phyloP scores from a whole-genome alignment of 2,113 vertebrate species.

The Dromiciops gliroides region DNA sequence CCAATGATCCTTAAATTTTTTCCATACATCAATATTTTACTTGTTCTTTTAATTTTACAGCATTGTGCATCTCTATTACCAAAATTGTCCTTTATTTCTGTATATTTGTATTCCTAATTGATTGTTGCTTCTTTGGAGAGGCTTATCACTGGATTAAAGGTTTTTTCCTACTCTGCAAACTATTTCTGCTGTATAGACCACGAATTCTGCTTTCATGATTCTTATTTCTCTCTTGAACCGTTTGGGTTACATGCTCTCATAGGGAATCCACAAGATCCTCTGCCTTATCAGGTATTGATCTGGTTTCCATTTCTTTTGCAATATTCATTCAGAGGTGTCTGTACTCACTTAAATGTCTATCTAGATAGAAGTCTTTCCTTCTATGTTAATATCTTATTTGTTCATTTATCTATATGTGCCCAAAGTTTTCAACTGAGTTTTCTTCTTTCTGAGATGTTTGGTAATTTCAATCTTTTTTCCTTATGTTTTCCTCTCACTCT shows the following conservation, averaged over 20 bases:
- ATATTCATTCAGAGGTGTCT: too few relatives aligned
- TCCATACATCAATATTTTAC: too few relatives aligned
- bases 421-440: too few relatives aligned
- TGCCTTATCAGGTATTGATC: not conserved
- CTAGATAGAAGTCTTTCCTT: too few relatives aligned
- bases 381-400: too few relatives aligned
- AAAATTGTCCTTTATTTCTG: not conserved
- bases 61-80: not conserved
- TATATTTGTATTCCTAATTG: not conserved
- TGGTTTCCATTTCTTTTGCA: not conserved
- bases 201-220: not conserved
- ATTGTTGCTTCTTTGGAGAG: not conserved
- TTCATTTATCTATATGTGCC: too few relatives aligned
- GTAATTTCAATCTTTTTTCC: too few relatives aligned
- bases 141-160: not conserved
- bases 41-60: too few relatives aligned
- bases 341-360: too few relatives aligned
- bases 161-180: not conserved
- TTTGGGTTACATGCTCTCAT: not conserved
- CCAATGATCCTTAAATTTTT: not conserved
- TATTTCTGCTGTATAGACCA: not conserved
- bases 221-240: not conserved
- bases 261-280: not conserved
- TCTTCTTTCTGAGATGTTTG: too few relatives aligned
- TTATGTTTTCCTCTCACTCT: too few relatives aligned